A percentile compares a stretch with the other conserved stretches of the same genome.
These are phyloP conservation scores for Noctua comes DNA, from an alignment of 2,888 invertebrate genomes.

Conservation along the genomic window DNA sequence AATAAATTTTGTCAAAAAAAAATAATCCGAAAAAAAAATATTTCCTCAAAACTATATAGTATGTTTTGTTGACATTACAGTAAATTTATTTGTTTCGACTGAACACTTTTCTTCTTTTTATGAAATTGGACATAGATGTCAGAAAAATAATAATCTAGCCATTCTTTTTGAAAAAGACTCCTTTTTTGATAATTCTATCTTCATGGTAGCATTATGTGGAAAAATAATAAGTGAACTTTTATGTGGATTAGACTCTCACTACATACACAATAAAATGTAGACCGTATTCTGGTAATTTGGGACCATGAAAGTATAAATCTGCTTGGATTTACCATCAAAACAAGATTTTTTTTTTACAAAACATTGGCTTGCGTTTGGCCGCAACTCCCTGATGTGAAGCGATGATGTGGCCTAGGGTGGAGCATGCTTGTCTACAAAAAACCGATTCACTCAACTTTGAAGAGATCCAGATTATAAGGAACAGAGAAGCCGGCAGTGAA, in stretches of 20 bases:
- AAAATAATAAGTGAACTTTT: background rate
- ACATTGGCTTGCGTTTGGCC: background rate
- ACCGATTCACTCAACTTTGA: background rate
- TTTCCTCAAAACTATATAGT: conserved; percentile 35
- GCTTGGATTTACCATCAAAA: background rate
- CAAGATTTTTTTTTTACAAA: background rate
- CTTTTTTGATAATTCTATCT: background rate
- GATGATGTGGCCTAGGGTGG: no score
- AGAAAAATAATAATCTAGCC: conserved; percentile 12
- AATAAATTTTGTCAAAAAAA: conserved; percentile 48
- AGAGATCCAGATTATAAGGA: background rate
- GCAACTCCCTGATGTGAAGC: background rate
- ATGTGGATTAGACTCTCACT: no score
- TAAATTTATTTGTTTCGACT: conserved; percentile 63
- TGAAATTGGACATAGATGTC: conserved; percentile 12
- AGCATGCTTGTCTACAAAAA: background rate
- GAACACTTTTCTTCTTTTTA: conserved; percentile 43
- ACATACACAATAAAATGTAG: background rate
- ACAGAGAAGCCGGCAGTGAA: background rate
- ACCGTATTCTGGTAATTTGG: background rate
- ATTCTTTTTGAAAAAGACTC: background rate
- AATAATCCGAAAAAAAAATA: conserved; percentile 26
- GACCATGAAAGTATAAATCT: background rate
- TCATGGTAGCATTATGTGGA: background rate
- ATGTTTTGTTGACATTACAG: conserved; percentile 53